Evolutionary conservation across 2,797 vertebrate genomes (phyloP).

Genomic region (Myripristis murdjan): DNA sequence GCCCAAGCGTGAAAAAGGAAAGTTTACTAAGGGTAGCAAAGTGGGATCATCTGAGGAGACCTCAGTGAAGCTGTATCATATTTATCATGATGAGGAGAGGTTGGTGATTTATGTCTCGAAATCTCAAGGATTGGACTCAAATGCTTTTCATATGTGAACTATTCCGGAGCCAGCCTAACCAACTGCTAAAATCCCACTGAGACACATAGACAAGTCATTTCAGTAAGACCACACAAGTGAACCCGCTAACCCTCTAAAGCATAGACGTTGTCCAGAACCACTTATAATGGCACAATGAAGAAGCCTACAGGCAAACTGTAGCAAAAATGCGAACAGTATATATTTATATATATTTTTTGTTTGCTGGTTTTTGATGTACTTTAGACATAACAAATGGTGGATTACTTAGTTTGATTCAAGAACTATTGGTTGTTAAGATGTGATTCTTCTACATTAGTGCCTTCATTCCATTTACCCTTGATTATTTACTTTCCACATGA

Average conservation of each 20-base stretch:
- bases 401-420: not conserved
- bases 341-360: too few relatives aligned
- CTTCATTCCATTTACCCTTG: slow-evolving; percentile 11
- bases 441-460: not conserved
- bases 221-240: slow-evolving; percentile 7
- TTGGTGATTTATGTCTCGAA: slow-evolving; percentile 25
- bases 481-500: slow-evolving; percentile 23
- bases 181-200: slow-evolving; percentile 32
- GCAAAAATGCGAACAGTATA: not conserved
- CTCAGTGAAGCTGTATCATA: not conserved
- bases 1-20: slow-evolving; percentile 5
- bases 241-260: not conserved
- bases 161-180: not conserved
- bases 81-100: slow-evolving; percentile 22
- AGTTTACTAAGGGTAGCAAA: slow-evolving; percentile 14
- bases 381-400: not conserved
- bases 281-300: not conserved
- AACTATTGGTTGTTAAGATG: not conserved
- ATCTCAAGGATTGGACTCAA: slow-evolving; percentile 19
- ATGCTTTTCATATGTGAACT: slow-evolving; percentile 17
- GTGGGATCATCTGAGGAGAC: slow-evolving; percentile 9
- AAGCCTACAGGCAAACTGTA: not conserved
- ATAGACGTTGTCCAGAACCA: not conserved
- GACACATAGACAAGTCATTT: slow-evolving; percentile 1
- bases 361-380: not conserved